Conservation (phyloP, 2,113 vertebrate genomes). For the Sigmodon hispidus region DNA sequence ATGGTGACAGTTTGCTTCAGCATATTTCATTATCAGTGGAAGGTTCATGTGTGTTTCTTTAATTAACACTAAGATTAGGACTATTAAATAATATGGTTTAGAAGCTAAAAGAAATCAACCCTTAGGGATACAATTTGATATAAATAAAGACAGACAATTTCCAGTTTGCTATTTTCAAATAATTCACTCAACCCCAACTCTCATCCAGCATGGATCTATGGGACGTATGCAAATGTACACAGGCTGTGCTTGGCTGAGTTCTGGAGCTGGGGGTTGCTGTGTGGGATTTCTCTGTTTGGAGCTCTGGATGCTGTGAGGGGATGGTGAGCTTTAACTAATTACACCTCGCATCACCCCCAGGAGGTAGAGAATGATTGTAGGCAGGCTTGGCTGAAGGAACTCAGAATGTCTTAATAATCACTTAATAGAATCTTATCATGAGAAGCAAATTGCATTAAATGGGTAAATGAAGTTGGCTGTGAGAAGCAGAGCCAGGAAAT, state of each 20-base stretch:
- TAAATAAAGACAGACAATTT: not conserved
- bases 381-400: constrained; percentile 79
- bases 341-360: constrained; percentile 69
- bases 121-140: constrained; percentile 29
- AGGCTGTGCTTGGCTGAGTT: not conserved
- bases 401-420: constrained; percentile 82
- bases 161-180: not conserved
- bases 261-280: not conserved
- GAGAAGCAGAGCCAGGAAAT: constrained; percentile 75
- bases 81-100: constrained; percentile 47
- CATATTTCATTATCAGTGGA: constrained; percentile 18
- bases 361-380: constrained; percentile 76
- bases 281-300: constrained; percentile 62
- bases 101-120: constrained; percentile 44
- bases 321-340: constrained; percentile 81
- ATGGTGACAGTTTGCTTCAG: not conserved
- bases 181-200: not conserved
- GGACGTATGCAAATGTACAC: not conserved
- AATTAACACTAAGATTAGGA: constrained; percentile 8
- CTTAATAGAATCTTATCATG: constrained; percentile 79
- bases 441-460: constrained; percentile 80
- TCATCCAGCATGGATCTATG: not conserved
- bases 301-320: constrained; percentile 56
- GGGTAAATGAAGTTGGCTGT: constrained; percentile 80
- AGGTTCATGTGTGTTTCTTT: constrained; percentile 30